A percentile compares a stretch with the other conserved stretches of the same genome.
phyloP scores from a whole-genome alignment of 1,140 invertebrate genomes.

The Aphaenogaster ashmeadi region DNA sequence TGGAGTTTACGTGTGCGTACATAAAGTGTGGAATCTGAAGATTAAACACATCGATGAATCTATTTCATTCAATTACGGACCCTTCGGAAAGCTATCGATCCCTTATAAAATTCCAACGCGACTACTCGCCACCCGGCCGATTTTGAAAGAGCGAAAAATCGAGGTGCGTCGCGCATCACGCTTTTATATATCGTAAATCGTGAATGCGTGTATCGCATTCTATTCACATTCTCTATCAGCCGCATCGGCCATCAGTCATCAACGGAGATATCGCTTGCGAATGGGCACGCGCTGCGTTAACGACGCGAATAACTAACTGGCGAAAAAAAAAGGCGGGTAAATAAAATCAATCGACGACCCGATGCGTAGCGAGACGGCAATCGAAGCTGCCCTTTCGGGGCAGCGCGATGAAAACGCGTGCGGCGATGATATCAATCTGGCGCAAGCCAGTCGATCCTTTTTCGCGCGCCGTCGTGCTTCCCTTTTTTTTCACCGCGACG shows the following conservation, averaged over 20 bases:
- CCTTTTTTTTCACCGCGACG: background rate
- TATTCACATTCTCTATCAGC: background rate
- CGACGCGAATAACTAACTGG: conserved; percentile 49
- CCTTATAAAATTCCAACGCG: background rate
- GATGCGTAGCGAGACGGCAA: conserved; percentile 6
- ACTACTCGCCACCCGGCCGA: background rate
- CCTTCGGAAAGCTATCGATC: background rate
- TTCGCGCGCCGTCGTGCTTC: background rate
- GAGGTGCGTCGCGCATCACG: background rate
- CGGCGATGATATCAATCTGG: conserved; percentile 39
- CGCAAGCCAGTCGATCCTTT: background rate
- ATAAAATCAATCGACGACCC: conserved; percentile 37
- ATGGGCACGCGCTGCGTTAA: conserved; percentile 35
- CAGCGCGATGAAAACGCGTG: background rate
- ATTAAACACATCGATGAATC: background rate
- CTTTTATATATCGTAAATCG: background rate
- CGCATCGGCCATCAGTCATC: conserved; percentile 4
- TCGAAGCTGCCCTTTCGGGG: background rate
- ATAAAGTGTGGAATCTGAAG: too few relatives aligned
- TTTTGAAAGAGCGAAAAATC: background rate
- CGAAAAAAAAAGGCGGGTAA: conserved; percentile 10
- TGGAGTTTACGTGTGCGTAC: too few relatives aligned
- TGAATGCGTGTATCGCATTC: background rate
- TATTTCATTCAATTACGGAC: background rate
- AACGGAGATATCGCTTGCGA: conserved; percentile 10